Base-by-base conservation (phyloP, 1,140 invertebrate species). In the Calliphora vicina region DNA sequence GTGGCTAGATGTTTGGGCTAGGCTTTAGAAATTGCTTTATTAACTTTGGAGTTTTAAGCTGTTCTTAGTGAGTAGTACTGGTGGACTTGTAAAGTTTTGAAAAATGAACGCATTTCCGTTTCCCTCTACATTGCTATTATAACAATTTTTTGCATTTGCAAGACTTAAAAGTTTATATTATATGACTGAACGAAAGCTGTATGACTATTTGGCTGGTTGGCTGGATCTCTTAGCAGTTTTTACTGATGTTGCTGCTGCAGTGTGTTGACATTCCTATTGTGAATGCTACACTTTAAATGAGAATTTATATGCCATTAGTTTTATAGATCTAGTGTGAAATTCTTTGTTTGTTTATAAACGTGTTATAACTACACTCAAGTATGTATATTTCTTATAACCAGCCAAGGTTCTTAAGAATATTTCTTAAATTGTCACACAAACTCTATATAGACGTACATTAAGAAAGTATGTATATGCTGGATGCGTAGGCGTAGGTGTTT, bases 81-180 rank as follows among this genome's bases (percentile, higher is more conserved):
- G 61, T 67, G 61, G 61, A 67, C 61, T 67, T 67, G 61, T 67
- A 67, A 67, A n/a, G n/a, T 78, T 76, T 78, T 78, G 74, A 78
- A 78, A 78, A 78, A 78, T 78, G 74, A 78, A 78, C 35, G 74
- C 74, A 78, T 78, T 78, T 78, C 74, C 74, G 74, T 78, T 78
- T 78, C 74, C 74, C 6, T 76, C 27, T 20, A 10, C 35, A 23
- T 67, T 25, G 61, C 10, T 67, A 23, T 67, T 67, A 67, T 67
- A 50, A 17, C 8, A 6, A n/a, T 50, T 50, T n/a, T 50, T 50
- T 50, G 5, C 5, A 35, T 10, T 8, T n/a, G 50, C 13, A 57
- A 17, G 50, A 57, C 50, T 13, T 57, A 15, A n/a, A 57, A n/a
- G 15, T 57, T 57, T 57, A 57, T n/a, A n/a, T 57, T n/a, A n/a